A percentile compares a stretch with the other conserved stretches of the same genome.
Conservation (phyloP, 2,113 vertebrate genomes). For the Bambusicola thoracicus region DNA sequence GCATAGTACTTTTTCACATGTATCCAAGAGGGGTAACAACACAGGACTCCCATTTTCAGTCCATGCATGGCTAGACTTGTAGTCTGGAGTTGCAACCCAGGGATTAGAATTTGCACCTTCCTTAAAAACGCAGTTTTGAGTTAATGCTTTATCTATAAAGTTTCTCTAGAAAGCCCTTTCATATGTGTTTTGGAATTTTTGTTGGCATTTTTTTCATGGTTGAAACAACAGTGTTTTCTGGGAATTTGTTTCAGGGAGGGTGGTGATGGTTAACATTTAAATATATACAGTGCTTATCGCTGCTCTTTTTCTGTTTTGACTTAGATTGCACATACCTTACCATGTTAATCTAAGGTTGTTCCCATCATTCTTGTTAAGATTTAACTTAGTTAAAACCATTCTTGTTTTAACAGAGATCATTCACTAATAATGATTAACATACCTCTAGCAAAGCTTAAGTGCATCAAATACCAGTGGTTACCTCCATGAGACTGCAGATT, state of each 20-base stretch:
- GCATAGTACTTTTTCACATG: background rate
- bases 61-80: background rate
- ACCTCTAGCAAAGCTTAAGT: background rate
- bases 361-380: constrained; percentile 41
- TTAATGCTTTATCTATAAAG: background rate
- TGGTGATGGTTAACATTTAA: background rate
- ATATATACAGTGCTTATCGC: background rate
- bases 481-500: background rate
- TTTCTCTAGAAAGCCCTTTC: background rate
- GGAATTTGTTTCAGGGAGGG: background rate
- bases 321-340: background rate
- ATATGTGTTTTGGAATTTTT: background rate
- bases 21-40: background rate
- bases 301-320: background rate
- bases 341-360: background rate
- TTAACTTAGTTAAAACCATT: constrained; percentile 50
- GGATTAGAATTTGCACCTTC: background rate
- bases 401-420: constrained; percentile 1
- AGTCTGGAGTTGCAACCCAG: background rate
- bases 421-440: constrained; percentile 51
- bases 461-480: background rate
- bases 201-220: background rate
- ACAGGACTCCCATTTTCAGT: background rate
- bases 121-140: background rate
- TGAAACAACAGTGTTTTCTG: background rate